Evolutionary conservation across 2,888 invertebrate genomes (phyloP), one percentile per base, ranked within the genome.

Genomic region (Lagria hirta): DNA sequence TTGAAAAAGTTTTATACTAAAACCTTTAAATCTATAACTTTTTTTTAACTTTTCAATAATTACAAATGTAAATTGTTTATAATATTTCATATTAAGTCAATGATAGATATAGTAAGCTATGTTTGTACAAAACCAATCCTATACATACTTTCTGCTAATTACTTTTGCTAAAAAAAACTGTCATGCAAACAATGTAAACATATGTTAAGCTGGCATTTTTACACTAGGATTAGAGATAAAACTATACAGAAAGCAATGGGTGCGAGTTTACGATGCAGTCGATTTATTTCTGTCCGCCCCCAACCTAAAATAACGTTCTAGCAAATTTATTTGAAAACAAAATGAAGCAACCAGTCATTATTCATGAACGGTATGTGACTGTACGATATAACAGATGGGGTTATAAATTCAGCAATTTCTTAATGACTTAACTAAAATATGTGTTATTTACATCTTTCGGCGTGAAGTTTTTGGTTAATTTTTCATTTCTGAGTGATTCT

Each of bases 311-410:
- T 40, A 45, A 45, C 43, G 48, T 46, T 33, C 42, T 33, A 30
- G 44, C 54, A 54, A 56, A 61, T 61, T 57, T 59, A 58, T 59
- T 54, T 51, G 51, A 49, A 55, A 58, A 58, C 53, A 45, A 51
- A 52, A 55, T 52, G 57, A 58, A 54, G 54, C 51, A 52, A 55
- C 54, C 52, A 49, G 54, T 57, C 57, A 58, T 59, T 58, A 60
- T 51, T 60, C 54, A 54, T 43, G 49, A 52, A 43, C 46, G 36
- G 49, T 49, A 49, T 52, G 52, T 49, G 53, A 55, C 51, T 49
- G 42, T 20, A 16, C 42, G 45, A 32, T 27, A 22, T 42, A 57
- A 59, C 56, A 55, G 56, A 42, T 54, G 57, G 54, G 52, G 50
- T 51, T 57, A 58, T 60, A 57, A 57, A 58, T 58, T 50, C 52